phyloP scores from a whole-genome alignment of 1,140 invertebrate genomes.

The Samia ricini region DNA sequence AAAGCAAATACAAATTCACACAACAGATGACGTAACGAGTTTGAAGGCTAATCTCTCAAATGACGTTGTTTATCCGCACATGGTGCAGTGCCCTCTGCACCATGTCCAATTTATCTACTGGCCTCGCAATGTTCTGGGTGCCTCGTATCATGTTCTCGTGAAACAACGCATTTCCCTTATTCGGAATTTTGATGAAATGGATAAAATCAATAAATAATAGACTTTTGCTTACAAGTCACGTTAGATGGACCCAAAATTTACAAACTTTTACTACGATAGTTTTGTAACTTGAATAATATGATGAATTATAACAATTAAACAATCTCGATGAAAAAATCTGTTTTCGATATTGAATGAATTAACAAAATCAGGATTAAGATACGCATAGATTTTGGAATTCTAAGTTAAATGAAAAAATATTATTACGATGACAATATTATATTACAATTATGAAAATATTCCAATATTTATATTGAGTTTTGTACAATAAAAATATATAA shows the following conservation, averaged over 20 bases:
- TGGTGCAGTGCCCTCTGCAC: neutral
- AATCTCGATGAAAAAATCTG: too few relatives aligned
- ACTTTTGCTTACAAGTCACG: neutral
- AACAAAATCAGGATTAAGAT: too few relatives aligned
- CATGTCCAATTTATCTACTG: neutral
- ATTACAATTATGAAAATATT: too few relatives aligned
- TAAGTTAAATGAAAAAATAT: too few relatives aligned
- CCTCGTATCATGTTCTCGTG: neutral
- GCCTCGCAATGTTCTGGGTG: neutral
- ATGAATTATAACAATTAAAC: too few relatives aligned
- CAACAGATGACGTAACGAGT: slow-evolving; percentile 4
- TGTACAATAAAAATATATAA: too few relatives aligned
- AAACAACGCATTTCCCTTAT: neutral
- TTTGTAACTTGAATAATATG: too few relatives aligned
- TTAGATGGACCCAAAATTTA: neutral
- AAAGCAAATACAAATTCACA: slow-evolving; percentile 5
- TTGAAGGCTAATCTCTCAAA: slow-evolving; percentile 3
- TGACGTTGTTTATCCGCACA: slow-evolving; percentile 6
- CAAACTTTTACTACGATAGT: neutral
- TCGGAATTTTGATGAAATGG: neutral
- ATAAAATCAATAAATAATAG: neutral
- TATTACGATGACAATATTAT: too few relatives aligned
- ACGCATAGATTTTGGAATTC: too few relatives aligned
- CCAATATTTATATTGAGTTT: too few relatives aligned
- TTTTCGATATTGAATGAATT: too few relatives aligned